Evolutionary conservation across 2,113 vertebrate genomes (phyloP).

Genomic region (Perca flavescens): DNA sequence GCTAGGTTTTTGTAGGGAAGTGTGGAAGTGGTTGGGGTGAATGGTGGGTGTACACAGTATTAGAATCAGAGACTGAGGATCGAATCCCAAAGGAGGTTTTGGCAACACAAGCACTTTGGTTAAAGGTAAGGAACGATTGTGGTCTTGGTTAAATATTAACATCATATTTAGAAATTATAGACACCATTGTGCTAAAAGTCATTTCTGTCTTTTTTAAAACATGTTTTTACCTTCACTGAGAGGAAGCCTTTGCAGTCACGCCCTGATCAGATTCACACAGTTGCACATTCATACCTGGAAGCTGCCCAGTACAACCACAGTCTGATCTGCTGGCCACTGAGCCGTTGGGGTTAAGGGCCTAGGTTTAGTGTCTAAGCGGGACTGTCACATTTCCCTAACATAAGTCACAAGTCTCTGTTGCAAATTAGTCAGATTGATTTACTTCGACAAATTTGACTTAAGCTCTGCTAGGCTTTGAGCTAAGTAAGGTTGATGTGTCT

Average conservation of each 20-base stretch:
- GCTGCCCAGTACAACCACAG: no score
- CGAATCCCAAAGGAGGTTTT: neutral
- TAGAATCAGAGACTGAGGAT: no score
- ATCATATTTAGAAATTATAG: no score
- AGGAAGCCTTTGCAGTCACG: no score
- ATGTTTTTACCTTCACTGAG: no score
- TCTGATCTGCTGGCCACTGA: no score
- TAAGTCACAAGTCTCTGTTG: neutral
- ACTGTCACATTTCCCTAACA: neutral
- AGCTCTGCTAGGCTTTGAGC: neutral
- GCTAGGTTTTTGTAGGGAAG: neutral
- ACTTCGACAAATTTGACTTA: neutral
- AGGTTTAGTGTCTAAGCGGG: no score
- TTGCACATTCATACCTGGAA: no score
- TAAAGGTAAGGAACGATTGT: neutral
- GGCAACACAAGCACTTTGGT: neutral
- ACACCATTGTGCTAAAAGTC: neutral
- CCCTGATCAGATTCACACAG: no score
- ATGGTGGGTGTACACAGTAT: no score
- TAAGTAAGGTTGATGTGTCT: neutral
- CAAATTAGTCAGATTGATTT: neutral
- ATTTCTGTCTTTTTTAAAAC: neutral
- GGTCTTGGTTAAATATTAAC: neutral
- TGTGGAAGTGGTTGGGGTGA: neutral
- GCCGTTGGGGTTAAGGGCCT: no score